Evolutionary conservation across 2,888 invertebrate genomes (phyloP).

Genomic region (Altica lythri): DNA sequence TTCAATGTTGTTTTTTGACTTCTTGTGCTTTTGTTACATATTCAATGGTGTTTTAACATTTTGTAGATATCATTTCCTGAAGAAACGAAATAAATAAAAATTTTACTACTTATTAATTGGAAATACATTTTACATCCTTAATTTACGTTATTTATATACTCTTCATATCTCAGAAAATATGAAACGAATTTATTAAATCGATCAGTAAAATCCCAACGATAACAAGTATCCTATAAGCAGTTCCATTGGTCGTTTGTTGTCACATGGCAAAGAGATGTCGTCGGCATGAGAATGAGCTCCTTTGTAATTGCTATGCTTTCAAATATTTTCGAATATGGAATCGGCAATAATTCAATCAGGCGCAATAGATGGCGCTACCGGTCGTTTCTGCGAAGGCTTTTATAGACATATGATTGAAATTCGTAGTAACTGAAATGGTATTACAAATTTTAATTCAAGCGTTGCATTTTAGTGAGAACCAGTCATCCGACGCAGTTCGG

Average conservation of each 20-base stretch:
- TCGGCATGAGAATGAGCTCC: slow-evolving; percentile 37
- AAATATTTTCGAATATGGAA: slow-evolving; percentile 39
- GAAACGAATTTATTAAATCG: no score
- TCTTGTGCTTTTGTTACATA: no score
- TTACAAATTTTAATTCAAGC: slow-evolving; percentile 38
- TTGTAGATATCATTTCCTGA: no score
- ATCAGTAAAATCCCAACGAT: slow-evolving; percentile 7
- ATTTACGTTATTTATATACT: no score
- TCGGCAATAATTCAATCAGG: slow-evolving; percentile 35
- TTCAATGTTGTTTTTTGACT: no score
- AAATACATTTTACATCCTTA: no score
- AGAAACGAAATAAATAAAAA: no score
- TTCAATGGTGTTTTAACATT: no score
- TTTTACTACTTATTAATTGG: no score
- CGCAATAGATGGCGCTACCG: neutral
- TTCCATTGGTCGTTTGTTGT: slow-evolving; percentile 3
- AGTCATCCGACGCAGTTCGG: slow-evolving; percentile 16
- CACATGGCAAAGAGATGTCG: slow-evolving; percentile 29
- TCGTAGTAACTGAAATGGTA: slow-evolving; percentile 36
- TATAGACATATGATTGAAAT: slow-evolving; percentile 43
- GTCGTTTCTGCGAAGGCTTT: slow-evolving; percentile 27
- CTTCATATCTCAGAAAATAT: no score
- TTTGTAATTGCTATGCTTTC: slow-evolving; percentile 42
- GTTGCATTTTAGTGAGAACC: slow-evolving; percentile 37
- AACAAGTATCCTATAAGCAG: slow-evolving; percentile 10